Evolutionary conservation across 2,888 invertebrate genomes (phyloP), one percentile per base, ranked within the genome.

Genomic region (Isoperla grammatica): DNA sequence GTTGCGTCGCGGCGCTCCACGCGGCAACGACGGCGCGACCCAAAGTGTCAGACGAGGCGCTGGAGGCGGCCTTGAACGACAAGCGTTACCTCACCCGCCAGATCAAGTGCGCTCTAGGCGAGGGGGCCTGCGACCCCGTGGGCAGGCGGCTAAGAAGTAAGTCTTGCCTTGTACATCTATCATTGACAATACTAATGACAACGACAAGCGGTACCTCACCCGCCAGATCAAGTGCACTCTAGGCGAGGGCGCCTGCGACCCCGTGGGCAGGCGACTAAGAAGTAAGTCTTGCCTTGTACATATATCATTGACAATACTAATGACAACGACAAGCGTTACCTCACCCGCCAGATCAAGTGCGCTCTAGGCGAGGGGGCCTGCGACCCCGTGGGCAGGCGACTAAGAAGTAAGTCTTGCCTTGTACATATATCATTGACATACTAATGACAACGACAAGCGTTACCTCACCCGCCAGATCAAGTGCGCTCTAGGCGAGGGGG

Each of bases 371-470:
- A 87, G 72, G 87, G 81, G 0, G 82, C 86, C 0, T 88, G 88
- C 66, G 88, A 88, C 70, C 83, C 86, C 1, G 83, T 87, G 37
- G 88, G 88, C 59, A 81, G 84, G 66, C 77, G 86, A 65, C 75
- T 88, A 15, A 87, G 87, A 76, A 86, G 88, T 88, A 76, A 78
- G 81, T 68, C n/a, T n/a, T n/a, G n/a, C n/a, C n/a, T n/a, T n/a
- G n/a, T n/a, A n/a, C n/a, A n/a, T n/a, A n/a, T n/a, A n/a, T n/a
- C n/a, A n/a, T n/a, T n/a, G n/a, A n/a, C n/a, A n/a, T n/a, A n/a
- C n/a, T n/a, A n/a, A n/a, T n/a, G n/a, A n/a, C n/a, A n/a, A n/a
- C n/a, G 87, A 88, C 73, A 82, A 82, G 69, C 77, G 87, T 49
- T 88, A 87, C 69, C 80, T 88, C 62, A 80, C 80, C 72, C 78